A percentile compares a stretch with the other conserved stretches of the same genome.
These are phyloP conservation scores for Folsomia manolachei DNA, from an alignment of 2,888 invertebrate species.

Conservation along the genomic window DNA sequence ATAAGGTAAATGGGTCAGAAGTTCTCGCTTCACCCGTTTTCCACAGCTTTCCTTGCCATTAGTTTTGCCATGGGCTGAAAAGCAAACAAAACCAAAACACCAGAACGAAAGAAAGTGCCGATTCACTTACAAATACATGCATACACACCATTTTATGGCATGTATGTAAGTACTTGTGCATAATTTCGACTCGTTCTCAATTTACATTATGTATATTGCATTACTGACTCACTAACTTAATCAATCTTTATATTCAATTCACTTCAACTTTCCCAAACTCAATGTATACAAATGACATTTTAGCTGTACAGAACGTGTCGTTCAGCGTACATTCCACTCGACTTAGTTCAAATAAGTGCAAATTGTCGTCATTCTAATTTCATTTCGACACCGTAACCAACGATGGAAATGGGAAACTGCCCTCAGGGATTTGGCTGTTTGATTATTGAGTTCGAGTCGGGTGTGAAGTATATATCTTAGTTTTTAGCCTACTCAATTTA, in stretches of 20 bases:
- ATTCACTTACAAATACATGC: neutral
- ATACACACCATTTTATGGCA: neutral
- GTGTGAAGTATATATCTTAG: neutral
- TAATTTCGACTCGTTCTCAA: neutral
- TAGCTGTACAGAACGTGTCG: neutral
- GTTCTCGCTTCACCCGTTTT: neutral
- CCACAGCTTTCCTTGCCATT: no score
- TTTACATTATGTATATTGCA: conserved; percentile 5
- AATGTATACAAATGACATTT: conserved; percentile 3
- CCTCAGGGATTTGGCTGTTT: neutral
- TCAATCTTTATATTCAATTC: no score
- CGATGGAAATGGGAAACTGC: no score
- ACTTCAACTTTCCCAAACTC: neutral
- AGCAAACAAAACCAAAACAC: neutral
- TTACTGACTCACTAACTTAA: neutral
- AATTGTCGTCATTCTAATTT: neutral
- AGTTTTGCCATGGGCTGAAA: no score
- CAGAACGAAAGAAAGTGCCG: neutral
- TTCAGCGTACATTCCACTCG: neutral
- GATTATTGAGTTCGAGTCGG: neutral
- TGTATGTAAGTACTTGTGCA: neutral
- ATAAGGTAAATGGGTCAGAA: conserved; percentile 4
- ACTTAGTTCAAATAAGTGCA: neutral
- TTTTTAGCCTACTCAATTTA: no score
- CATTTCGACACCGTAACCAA: no score